Evolutionary conservation across 2,797 vertebrate species (phyloP), one percentile per base, ranked within the genome.

Genomic region (Coendou prehensilis): DNA sequence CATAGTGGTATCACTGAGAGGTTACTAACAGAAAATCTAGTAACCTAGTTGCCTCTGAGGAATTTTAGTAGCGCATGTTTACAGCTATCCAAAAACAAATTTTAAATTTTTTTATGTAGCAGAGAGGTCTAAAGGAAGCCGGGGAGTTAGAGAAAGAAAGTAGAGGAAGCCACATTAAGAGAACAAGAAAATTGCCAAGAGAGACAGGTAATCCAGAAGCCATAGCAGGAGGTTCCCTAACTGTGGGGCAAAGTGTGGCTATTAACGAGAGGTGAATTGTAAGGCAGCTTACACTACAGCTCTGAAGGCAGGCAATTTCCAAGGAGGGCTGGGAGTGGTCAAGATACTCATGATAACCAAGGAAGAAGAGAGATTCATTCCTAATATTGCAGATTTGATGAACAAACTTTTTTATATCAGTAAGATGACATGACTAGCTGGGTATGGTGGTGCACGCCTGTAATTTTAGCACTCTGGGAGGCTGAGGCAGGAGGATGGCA

Each of bases 41-140:
- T 47, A 30, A n/a, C 67, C 23, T 59, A 1, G 0, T 80, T 78
- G 52, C 50, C 23, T 37, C 30, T 50, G n/a, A 54, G 23, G 10
- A 78, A 33, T 78, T 94, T 95, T n/a, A 78, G 45, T 17, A 92
- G 22, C 52, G 11, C 2, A 54, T 4, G 10, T 15, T 91, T 75
- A 54, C 1, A 93, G 6, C 14, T 71, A 61, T 86, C 37, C 54
- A 83, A 93, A 96, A 80, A 79, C 78, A 50, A 61, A 89, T 78
- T 88, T 76, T 23, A 26, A 84, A 90, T 33, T 41, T n/a, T 64
- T 88, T 56, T 79, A 41, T 22, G 81, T 9, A 54, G 23, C 69
- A 95, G 41, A 54, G n/a, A 94, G 30, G 15, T 14, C 56, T 0
- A 71, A 20, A 82, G 52, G 47, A 88, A 94, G 26, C 6, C 33